These are phyloP conservation scores for Orthosia gracilis DNA, from an alignment of 2,888 invertebrate genomes.

Conservation along the genomic window DNA sequence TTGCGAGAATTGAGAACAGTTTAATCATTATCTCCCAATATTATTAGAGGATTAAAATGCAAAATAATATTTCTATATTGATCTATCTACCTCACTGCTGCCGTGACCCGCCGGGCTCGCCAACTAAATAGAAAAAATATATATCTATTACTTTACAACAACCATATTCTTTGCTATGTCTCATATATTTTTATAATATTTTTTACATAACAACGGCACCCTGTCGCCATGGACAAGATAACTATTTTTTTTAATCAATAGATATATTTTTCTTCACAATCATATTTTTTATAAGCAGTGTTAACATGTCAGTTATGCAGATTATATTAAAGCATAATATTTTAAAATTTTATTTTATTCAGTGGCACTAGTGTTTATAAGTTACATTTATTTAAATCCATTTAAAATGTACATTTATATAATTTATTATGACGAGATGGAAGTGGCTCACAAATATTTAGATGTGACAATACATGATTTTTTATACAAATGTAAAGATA, in stretches of 20 bases:
- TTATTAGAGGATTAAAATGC: slow-evolving; percentile 40
- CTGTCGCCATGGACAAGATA: slow-evolving; percentile 74
- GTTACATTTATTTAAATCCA: slow-evolving; percentile 65
- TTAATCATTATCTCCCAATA: slow-evolving; percentile 10
- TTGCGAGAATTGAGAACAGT: not conserved
- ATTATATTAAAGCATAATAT: slow-evolving; percentile 63
- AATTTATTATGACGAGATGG: slow-evolving; percentile 63
- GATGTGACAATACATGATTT: slow-evolving; percentile 15
- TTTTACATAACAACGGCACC: slow-evolving; percentile 71
- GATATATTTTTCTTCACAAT: slow-evolving; percentile 61
- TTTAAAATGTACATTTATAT: slow-evolving; percentile 59
- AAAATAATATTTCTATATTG: slow-evolving; percentile 54
- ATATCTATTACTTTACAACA: slow-evolving; percentile 82
- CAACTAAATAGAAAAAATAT: slow-evolving; percentile 84
- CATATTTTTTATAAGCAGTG: slow-evolving; percentile 69
- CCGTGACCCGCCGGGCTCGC: slow-evolving; percentile 57
- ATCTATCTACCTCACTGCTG: slow-evolving; percentile 61
- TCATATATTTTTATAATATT: slow-evolving; percentile 65
- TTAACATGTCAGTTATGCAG: slow-evolving; percentile 45
- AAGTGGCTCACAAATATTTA: slow-evolving; percentile 53
- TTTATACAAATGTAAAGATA: slow-evolving; percentile 48
- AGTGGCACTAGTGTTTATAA: slow-evolving; percentile 66
- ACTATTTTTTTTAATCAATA: slow-evolving; percentile 62
- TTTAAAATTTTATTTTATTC: slow-evolving; percentile 56
- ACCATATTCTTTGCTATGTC: slow-evolving; percentile 71